Percentiles rank a stretch among this genome's conserved stretches.
Conservation (phyloP, 2,113 vertebrate genomes). For the Craseonycteris thonglongyai region DNA sequence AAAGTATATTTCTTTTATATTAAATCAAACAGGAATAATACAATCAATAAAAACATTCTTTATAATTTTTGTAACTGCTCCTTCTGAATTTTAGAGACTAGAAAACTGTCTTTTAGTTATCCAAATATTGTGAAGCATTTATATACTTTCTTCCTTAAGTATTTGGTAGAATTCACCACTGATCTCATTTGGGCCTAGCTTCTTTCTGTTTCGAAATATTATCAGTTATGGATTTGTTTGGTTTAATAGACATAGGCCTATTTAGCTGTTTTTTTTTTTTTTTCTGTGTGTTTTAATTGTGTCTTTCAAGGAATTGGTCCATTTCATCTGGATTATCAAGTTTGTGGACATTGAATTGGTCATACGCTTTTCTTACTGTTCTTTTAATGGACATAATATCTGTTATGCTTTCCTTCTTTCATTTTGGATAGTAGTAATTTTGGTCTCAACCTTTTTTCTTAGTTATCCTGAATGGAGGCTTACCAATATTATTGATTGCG, state of each 20-base stretch:
- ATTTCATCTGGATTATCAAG: not conserved
- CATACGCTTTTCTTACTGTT: not conserved
- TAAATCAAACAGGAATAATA: not conserved
- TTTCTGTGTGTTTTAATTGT: not conserved
- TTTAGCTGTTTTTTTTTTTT: not conserved
- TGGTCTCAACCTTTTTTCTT: not conserved
- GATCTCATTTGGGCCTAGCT: not conserved
- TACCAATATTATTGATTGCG: not conserved
- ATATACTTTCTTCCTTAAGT: not conserved
- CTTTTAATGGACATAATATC: not conserved
- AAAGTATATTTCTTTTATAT: not conserved
- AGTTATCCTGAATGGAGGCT: not conserved
- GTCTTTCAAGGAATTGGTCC: not conserved
- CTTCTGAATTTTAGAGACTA: not conserved
- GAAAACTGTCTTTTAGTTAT: not conserved
- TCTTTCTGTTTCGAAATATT: not conserved
- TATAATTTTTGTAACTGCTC: not conserved
- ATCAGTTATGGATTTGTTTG: not conserved
- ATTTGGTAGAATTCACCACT: not conserved
- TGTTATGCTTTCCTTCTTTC: not conserved
- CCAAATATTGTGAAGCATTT: not conserved
- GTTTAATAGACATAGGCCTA: not conserved
- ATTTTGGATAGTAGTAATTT: not conserved
- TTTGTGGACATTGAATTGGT: not conserved
- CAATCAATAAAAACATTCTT: not conserved